A percentile compares a stretch with the other conserved stretches of the same genome.
phyloP scores from a whole-genome alignment of 2,113 vertebrate genomes.

The Equus przewalskii region DNA sequence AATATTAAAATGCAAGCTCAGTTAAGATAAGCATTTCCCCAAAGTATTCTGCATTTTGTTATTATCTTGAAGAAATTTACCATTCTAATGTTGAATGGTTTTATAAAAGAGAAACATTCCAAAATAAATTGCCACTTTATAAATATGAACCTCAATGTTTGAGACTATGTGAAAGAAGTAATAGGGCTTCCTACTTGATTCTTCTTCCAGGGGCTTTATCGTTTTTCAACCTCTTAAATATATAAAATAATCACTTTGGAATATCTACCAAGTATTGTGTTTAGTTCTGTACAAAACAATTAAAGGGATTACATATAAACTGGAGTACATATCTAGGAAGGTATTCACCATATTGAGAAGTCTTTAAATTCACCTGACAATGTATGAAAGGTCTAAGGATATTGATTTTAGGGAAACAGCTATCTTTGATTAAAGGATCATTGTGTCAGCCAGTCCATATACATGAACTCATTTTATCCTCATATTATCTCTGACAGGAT shows the following conservation, averaged over 20 bases:
- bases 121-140: not conserved
- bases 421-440: not conserved
- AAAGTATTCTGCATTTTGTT: conserved; percentile 23
- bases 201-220: not conserved
- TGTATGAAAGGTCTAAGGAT: not conserved
- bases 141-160: not conserved
- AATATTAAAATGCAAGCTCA: conserved; percentile 1
- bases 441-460: not conserved
- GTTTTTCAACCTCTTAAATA: not conserved
- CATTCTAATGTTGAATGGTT: not conserved
- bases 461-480: not conserved
- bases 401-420: not conserved
- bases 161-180: not conserved
- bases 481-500: not conserved
- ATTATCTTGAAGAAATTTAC: not conserved
- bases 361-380: conserved; percentile 48
- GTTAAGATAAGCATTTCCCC: not conserved
- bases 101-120: conserved; percentile 39
- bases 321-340: not conserved
- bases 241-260: not conserved
- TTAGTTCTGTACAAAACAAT: not conserved
- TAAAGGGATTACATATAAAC: not conserved
- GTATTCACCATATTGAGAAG: not conserved
- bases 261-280: not conserved
- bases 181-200: not conserved